These are phyloP conservation scores for Eristalis tenax DNA, from an alignment of 2,888 invertebrate genomes.

Conservation along the genomic window DNA sequence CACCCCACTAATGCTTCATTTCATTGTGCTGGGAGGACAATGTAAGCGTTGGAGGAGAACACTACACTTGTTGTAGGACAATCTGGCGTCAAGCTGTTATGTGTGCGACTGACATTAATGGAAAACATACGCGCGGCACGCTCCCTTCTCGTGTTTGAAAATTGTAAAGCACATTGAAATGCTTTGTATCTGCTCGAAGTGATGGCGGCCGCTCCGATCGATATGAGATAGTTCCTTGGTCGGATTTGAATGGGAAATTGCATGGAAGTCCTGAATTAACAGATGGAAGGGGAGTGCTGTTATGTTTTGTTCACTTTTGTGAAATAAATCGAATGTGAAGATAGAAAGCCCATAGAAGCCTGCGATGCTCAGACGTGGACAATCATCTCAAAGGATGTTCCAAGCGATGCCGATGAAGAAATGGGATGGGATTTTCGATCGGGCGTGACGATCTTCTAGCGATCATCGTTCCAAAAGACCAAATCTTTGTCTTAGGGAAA, in stretches of 20 bases:
- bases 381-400: no score
- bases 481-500: no score
- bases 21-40: conserved; percentile 1
- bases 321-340: no score
- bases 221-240: neutral
- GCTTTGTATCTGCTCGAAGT: neutral
- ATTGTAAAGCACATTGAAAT: conserved; percentile 10
- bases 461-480: no score
- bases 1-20: conserved; percentile 15
- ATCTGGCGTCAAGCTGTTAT: conserved; percentile 27
- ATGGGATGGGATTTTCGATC: no score
- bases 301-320: no score
- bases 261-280: no score
- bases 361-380: no score
- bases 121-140: conserved; percentile 6
- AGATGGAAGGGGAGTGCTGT: no score
- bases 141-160: neutral
- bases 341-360: no score
- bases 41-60: conserved; percentile 13
- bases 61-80: conserved; percentile 37
- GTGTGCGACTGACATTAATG: conserved; percentile 22
- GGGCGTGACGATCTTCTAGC: no score
- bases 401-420: no score
- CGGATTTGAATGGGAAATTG: neutral
- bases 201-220: neutral